A percentile compares a stretch with the other conserved stretches of the same genome.
Evolutionary conservation across 2,888 invertebrate genomes (phyloP).

Genomic region (Eupeodes latifasciatus): DNA sequence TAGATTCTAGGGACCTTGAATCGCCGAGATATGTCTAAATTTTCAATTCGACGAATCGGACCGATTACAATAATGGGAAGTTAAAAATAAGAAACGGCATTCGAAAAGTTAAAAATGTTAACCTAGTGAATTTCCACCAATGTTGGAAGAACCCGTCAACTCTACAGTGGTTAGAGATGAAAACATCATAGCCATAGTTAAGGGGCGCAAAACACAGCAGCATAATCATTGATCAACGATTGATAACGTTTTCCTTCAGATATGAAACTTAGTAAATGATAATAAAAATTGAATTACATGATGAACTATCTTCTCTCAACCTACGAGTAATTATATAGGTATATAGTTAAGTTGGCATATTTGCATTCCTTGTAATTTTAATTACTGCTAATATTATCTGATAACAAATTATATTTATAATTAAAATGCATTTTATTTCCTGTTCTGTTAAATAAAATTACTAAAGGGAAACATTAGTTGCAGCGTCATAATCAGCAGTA

Average conservation of each 20-base stretch:
- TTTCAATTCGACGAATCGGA: no score
- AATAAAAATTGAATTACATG: constrained; percentile 1
- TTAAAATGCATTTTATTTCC: constrained; percentile 27
- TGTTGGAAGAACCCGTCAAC: no score
- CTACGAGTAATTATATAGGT: background rate
- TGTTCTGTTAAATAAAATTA: background rate
- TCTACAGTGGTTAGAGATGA: background rate
- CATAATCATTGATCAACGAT: constrained; percentile 9
- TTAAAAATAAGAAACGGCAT: no score
- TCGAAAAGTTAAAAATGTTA: no score
- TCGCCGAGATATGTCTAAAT: no score
- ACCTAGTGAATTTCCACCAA: no score
- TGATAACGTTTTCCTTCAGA: constrained; percentile 1
- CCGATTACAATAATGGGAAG: no score
- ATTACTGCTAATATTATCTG: constrained; percentile 14
- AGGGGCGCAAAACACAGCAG: background rate
- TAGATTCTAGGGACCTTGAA: no score
- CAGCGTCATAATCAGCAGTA: background rate
- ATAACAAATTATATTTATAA: background rate
- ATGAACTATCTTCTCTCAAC: background rate
- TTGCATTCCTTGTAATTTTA: background rate
- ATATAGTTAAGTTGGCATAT: constrained; percentile 1
- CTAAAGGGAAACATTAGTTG: background rate
- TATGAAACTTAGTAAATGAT: constrained; percentile 15
- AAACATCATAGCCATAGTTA: background rate